Evolutionary conservation across 2,113 vertebrate genomes (phyloP), one percentile per base, ranked within the genome.

Genomic region (Lanius ludovicianus): DNA sequence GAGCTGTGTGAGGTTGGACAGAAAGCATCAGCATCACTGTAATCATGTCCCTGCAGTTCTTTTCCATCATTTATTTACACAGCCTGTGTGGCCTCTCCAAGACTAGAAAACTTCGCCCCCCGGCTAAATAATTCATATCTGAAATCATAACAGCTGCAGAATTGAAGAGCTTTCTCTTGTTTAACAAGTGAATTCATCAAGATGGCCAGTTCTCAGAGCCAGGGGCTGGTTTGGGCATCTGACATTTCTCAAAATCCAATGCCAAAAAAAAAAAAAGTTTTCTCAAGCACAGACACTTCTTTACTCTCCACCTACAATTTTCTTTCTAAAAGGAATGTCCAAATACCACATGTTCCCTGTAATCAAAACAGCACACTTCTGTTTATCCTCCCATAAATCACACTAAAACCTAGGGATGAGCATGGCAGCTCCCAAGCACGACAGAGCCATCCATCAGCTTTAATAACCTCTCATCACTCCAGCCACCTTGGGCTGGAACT

Each of bases 381-480:
- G 19, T 86, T 89, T 94, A 73, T 87, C 88, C 60, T 97, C 88
- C 93, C 93, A 87, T 73, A 81, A 75, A 78, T 84, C 88, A 70
- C 79, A 55, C 21, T 41, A 81, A 93, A 84, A 71, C 31, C 64
- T 53, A 68, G 57, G 33, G 64, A 84, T 59, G 42, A 49, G 42
- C 71, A 59, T 3, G 23, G 92, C 81, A 88, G 53, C 49, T 78
- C 68, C 71, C 0, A 0, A 64, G 44, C 55, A 75, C 56, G 79
- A 39, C 3, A 5, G 80, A 94, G 23, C 44, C 63, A 93, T 84
- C 76, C 60, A 84, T 93, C 80, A 87, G 31, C 57, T 89, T 71
- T 75, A 92, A 82, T 42, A 90, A 78, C 64, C 64, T 86, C 79
- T 71, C 65, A 60, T 52, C 81, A 63, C 53, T 95, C 60, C 85